Evolutionary conservation across 2,113 vertebrate species (phyloP).

Genomic region (Lanius collurio): DNA sequence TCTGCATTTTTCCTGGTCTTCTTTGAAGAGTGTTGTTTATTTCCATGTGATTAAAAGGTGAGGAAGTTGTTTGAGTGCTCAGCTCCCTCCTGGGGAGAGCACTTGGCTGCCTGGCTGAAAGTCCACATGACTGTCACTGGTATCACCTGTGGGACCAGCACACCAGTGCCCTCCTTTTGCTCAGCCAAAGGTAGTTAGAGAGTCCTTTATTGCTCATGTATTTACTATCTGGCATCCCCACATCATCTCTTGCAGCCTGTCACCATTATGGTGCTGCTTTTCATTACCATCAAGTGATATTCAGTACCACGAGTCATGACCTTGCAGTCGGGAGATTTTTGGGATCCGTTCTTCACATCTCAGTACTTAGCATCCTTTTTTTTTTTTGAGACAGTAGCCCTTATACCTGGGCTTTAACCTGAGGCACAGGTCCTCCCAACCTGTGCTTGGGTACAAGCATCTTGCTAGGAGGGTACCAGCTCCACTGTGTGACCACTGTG

Average conservation of each 20-base stretch:
- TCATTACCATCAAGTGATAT: not conserved
- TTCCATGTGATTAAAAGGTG: not conserved
- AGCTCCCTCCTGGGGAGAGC: not conserved
- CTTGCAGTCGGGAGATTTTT: not conserved
- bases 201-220: not conserved
- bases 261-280: not conserved
- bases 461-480: not conserved
- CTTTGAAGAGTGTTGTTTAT: not conserved
- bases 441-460: not conserved
- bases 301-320: not conserved
- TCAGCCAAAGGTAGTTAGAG: not conserved
- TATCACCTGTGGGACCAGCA: not conserved
- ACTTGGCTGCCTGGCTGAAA: not conserved
- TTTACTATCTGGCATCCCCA: not conserved
- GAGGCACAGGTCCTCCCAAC: not conserved
- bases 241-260: not conserved
- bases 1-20: not conserved
- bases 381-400: not conserved
- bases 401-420: not conserved
- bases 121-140: rapidly evolving
- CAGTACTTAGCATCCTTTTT: not conserved
- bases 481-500: not conserved
- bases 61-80: not conserved
- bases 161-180: not conserved
- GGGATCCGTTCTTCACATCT: not conserved